Evolutionary conservation across 2,888 invertebrate genomes (phyloP).

Genomic region (Drosophila koepferae): DNA sequence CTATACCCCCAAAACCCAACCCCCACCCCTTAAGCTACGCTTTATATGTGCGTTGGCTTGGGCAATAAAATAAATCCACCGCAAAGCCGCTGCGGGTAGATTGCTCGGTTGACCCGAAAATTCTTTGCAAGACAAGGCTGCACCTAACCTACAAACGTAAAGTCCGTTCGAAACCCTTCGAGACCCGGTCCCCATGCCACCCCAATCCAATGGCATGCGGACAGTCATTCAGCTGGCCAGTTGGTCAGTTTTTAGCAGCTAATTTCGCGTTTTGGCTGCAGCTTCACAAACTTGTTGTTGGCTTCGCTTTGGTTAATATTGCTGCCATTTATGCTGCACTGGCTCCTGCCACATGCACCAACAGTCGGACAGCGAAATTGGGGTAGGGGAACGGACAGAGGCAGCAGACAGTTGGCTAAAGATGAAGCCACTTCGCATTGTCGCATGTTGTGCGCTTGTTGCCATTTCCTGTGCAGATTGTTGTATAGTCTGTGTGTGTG

Average conservation of each 20-base stretch:
- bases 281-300: conserved; percentile 24
- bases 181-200: background rate
- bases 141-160: conserved; percentile 5
- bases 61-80: conserved; percentile 80
- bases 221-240: conserved; percentile 40
- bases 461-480: conserved; percentile 55
- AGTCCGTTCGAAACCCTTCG: background rate
- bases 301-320: conserved; percentile 49
- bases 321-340: conserved; percentile 50
- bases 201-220: conserved; percentile 38
- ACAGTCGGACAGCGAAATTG: background rate
- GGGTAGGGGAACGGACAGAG: background rate
- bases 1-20: background rate
- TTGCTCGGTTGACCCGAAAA: conserved; percentile 73
- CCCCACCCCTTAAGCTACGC: conserved; percentile 4
- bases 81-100: conserved; percentile 77
- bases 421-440: conserved; percentile 48
- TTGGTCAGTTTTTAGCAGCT: conserved; percentile 54
- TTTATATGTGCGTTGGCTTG: conserved; percentile 40
- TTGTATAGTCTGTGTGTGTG: conserved; percentile 9
- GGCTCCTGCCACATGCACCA: conserved; percentile 27
- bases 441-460: conserved; percentile 57
- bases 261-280: conserved; percentile 49
- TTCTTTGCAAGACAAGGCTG: conserved; percentile 17
- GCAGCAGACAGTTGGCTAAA: background rate